Base-by-base conservation (phyloP, 2,888 invertebrate species). In the Gasteruption jaculator region DNA sequence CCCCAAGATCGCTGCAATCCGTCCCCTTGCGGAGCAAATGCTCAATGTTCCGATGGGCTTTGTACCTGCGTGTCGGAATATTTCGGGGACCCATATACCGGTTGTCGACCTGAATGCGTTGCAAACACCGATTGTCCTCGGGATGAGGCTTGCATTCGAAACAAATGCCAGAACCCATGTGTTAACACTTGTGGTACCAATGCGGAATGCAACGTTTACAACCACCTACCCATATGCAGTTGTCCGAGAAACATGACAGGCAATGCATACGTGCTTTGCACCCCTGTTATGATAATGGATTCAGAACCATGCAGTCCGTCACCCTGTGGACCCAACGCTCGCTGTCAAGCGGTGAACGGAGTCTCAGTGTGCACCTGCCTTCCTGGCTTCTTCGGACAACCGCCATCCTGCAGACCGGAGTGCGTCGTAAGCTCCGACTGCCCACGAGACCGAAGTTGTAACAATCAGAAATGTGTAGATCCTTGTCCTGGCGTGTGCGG, bases 401-500 rank as follows among this genome's bases (percentile, higher is more conserved):
- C 91, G 43, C 76, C 76, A 7, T 74, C 75, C 2, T 91, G 91
- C 61, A 76, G 84, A 56, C 87, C 90, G 0, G 90, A 91, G 69
- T 91, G 91, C 70, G 79, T 87, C 10, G 80, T 88, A 4, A 88
- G 85, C 63, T 81, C 87, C 0, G 91, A 90, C 57, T 91, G 91
- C 62, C 73, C 85, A 20, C 79, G 80, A 49, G 75, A 85, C 51
- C 78, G 78, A 58, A 84, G 88, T 6, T 91, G 91, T 59, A 79
- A 84, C 4, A 85, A 85, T 60, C 81, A 82, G 48, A 88, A 83
- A 68, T 91, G 91, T 59, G 74, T 81, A 4, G 83, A 91, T 60
- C 89, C 90, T 24, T 91, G 91, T 56, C 78, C 79, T 12, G 87
- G 88, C 24, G 80, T 85, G 8, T 91, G 91, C 51, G 90, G 91